Base-by-base conservation (phyloP, 1,140 invertebrate genomes). In the Bombus waltoni region DNA sequence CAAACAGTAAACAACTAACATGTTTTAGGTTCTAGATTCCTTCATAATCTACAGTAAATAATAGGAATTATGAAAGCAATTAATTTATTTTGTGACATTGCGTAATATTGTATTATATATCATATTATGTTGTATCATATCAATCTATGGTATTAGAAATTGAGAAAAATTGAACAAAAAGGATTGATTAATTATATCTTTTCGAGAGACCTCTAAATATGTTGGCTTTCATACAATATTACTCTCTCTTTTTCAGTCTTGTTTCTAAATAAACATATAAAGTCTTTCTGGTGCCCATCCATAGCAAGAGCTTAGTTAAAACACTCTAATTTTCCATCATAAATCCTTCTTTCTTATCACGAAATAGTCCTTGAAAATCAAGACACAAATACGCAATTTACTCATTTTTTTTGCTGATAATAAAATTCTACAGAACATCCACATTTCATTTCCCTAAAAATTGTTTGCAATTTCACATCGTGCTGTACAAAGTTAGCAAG, bases 211-310 rank as follows among this genome's bases (percentile, higher is more conserved):
- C 28, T 90, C 81, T 86, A 76, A 86, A 90, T 88, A 88, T 77
- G 76, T 90, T 90, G 89, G 83, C 86, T 89, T 92, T 91, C 83
- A 71, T 91, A 88, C 70, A 91, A 65, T 87, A 88, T 91, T 89
- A 90, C 89, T 62, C 59, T 62, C 57, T 28, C 59, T 62, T 3
- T 72, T 91, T 95, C 94, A 95, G 94, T 95, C 94, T 94, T 95
- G 91, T 92, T 90, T 90, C 93, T 90, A 93, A 94, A 94, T 93
- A 93, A 94, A 94, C 85, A 90, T 94, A 92, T 90, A 93, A 93
- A 94, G 90, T 94, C 90, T 94, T 94, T 88, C 80, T 89, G 83
- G 88, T 90, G 90, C 91, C 93, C 91, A 94, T 93, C 93, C 93
- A 94, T 93, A 93, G 92, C 91, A 94, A 86, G 84, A 92, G 92